Evolutionary conservation across 1,140 invertebrate species (phyloP), one percentile per base, ranked within the genome.

Genomic region (Temnothorax longispinosus): DNA sequence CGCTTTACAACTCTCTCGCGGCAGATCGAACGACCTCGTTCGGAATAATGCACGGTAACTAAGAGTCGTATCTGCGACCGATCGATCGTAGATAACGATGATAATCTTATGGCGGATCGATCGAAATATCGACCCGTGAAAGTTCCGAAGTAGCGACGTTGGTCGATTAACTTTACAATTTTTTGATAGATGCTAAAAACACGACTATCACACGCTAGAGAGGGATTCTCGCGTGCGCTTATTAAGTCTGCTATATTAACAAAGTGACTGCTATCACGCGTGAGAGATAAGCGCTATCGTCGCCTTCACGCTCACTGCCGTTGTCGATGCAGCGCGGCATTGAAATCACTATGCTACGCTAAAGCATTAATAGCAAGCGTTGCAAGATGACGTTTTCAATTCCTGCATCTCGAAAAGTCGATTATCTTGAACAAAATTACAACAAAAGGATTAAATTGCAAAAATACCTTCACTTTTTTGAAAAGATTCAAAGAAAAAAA

Each of bases 171-270:
- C 69, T 92, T 93, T 91, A 91, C 87, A 86, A 76, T 81, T 65
- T 72, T 92, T 93, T 92, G 71, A 88, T 86, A 78, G 81, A 87
- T 85, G 87, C 85, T 89, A 89, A 92, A 91, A 92, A 92, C 85
- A 74, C 64, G 81, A 90, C 92, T 91, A 91, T 81, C 35, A 72
- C 72, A 84, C 41, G 67, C 65, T 74, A 60, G 44, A 54, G 38
- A 74, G 35, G 41, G 7, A 69, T 56, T 74, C n/a, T 88, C 75
- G 85, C 84, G 64, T 62, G 44, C 47, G 81, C 87, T 93, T 92
- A 89, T 91, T 90, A 90, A 88, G 62, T 27, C 32, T 38, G 54
- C 13, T 60, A 27, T 75, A 74, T 74, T 41, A 72, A 64, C 32
- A 75, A 52, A 41, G 15, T 47, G 54, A 85, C 82, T 90, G 82